Evolutionary conservation across 2,113 vertebrate genomes (phyloP).

Genomic region (Anolis carolinensis): DNA sequence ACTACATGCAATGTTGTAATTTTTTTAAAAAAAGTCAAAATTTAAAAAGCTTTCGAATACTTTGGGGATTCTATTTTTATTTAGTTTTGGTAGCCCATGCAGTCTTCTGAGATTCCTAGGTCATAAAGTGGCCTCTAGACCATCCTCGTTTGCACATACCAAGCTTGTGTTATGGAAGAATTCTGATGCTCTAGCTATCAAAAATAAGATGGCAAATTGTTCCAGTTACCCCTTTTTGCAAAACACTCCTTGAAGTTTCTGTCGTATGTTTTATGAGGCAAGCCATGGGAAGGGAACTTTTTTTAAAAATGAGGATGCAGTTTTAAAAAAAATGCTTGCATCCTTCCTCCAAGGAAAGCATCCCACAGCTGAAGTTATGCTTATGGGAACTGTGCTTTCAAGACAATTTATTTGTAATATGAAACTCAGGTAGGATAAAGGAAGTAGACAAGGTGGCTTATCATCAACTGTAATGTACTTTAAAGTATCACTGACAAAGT

Average conservation of each 20-base stretch:
- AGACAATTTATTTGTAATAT: not conserved
- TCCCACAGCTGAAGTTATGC: not conserved
- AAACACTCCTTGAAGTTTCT: not conserved
- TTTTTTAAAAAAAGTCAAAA: too few relatives aligned
- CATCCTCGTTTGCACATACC: too few relatives aligned
- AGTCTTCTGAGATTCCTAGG: too few relatives aligned
- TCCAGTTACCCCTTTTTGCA: not conserved
- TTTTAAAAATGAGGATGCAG: not conserved
- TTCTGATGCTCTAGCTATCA: not conserved
- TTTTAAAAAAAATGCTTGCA: too few relatives aligned
- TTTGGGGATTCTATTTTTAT: too few relatives aligned
- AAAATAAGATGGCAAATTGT: not conserved
- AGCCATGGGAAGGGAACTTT: not conserved
- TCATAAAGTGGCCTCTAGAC: too few relatives aligned
- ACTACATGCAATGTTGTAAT: too few relatives aligned
- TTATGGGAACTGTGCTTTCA: not conserved
- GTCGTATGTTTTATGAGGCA: not conserved
- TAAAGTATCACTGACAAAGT: slow-evolving; percentile 19
- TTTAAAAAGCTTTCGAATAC: too few relatives aligned
- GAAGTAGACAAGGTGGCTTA: not conserved
- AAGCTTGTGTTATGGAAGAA: not conserved
- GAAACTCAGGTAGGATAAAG: not conserved
- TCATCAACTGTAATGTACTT: not conserved
- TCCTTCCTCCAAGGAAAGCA: not conserved
- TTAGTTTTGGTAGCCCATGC: too few relatives aligned